Base-by-base conservation (phyloP, 2,888 invertebrate genomes). In the Cephus spinipes region DNA sequence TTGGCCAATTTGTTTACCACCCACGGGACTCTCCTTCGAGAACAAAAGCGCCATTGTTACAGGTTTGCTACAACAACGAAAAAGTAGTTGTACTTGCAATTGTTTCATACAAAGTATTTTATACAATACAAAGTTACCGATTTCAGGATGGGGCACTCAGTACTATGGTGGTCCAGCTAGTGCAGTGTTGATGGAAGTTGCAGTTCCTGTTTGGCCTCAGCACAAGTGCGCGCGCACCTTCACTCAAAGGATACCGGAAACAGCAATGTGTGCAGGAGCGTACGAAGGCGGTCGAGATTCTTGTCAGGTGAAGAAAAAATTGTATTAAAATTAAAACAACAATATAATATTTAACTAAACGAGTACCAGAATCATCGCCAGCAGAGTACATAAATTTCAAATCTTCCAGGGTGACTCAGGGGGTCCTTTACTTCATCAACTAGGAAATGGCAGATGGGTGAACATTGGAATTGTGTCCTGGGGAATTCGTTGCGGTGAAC, bases 1-100 rank as follows among this genome's bases (percentile, higher is more conserved):
- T 76, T 96, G 96, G 95, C 97, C 97, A 0, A 94, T 97, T 77
- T 97, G 97, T 89, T 93, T 97, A 81, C 97, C 97, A 0, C 95
- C 96, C 0, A 85, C 93, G 0, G 94, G 93, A 1, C 88, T 94
- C 71, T 90, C 92, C 6, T 94, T 95, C 85, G 94, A 94, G 32
- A 94, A 95, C 80, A 92, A 94, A 87, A 93, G 92, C 12, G 96
- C 93, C 68, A 93, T 94, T 77, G 95, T 96, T 30, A 96, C 94
- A 78, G 97, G 94, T 94, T 85, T 89, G 86, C 79, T 35, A 12
- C 3, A 35, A 35, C 35, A 35, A 32, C 2, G 3, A 35, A 11
- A 35, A 35, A 35, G 11, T 35, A 12, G 3, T 35, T 15, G 4
- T 73, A 12, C 15, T 12, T 35, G 12, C 11, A 35, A 40, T 40